A percentile compares a stretch with the other conserved stretches of the same genome.
These are phyloP conservation scores for Caenorhabditis japonica DNA, from an alignment of 2,888 invertebrate genomes.

Conservation along the genomic window DNA sequence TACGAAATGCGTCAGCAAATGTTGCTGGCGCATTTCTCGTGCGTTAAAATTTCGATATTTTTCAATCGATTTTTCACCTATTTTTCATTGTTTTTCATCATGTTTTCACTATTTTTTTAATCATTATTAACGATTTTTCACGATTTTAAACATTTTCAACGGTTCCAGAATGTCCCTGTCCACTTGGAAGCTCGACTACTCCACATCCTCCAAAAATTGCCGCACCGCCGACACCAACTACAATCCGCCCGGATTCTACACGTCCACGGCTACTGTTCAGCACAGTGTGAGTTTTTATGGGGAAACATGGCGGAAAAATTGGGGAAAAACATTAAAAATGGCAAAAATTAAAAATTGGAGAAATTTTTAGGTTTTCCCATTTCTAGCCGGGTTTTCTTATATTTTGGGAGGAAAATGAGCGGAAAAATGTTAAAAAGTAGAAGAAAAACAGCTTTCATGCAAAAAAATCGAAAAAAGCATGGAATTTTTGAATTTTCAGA, in stretches of 20 bases:
- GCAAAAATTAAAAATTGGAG: too few relatives aligned
- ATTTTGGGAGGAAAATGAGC: too few relatives aligned
- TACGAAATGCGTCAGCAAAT: slow-evolving; percentile 22
- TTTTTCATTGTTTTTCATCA: neutral
- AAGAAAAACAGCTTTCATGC: too few relatives aligned
- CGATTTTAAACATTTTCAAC: neutral
- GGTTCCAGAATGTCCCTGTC: slow-evolving; percentile 55
- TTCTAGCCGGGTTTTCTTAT: too few relatives aligned
- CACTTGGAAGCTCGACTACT: slow-evolving; percentile 60
- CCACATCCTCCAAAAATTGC: slow-evolving; percentile 40
- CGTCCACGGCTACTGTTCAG: slow-evolving; percentile 55
- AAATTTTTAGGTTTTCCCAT: too few relatives aligned
- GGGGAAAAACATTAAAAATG: too few relatives aligned
- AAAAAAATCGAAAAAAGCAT: too few relatives aligned
- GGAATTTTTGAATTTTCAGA: too few relatives aligned
- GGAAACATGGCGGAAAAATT: too few relatives aligned
- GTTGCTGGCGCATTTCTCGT: slow-evolving; percentile 17
- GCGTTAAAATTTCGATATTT: slow-evolving; percentile 2
- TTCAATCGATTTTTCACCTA: slow-evolving; percentile 23
- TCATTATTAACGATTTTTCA: too few relatives aligned
- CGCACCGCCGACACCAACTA: slow-evolving; percentile 56
- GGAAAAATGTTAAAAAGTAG: too few relatives aligned
- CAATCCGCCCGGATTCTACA: slow-evolving; percentile 75
- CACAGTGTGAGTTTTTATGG: slow-evolving; percentile 64
- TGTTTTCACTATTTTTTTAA: neutral